A percentile compares a stretch with the other conserved stretches of the same genome.
Conservation (phyloP, 2,888 invertebrate species). For the Branchinecta sandiegonensis region DNA sequence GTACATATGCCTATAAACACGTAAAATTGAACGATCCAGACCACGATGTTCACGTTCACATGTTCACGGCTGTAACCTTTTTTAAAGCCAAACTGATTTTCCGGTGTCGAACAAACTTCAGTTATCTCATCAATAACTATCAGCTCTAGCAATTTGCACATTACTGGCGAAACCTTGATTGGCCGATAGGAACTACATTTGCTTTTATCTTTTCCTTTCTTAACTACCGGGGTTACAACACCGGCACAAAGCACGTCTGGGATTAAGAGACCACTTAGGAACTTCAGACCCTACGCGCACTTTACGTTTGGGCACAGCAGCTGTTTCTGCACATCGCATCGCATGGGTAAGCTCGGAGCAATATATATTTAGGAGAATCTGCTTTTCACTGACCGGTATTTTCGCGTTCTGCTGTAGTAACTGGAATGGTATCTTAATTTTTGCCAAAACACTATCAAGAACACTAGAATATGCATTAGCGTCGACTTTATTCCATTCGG, state of each 20-base stretch:
- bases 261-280: too few species aligned
- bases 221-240: too few species aligned
- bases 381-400: not conserved
- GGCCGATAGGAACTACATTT: not conserved
- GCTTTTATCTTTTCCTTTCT: too few species aligned
- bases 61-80: constrained; percentile 3
- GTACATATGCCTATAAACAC: not conserved
- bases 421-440: constrained; percentile 14
- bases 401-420: not conserved
- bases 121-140: not conserved
- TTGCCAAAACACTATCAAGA: constrained; percentile 5
- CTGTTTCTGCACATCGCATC: not conserved
- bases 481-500: constrained; percentile 14
- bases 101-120: not conserved
- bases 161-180: not conserved
- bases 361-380: constrained; percentile 1
- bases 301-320: too few species aligned
- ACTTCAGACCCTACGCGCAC: too few species aligned
- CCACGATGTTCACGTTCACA: not conserved
- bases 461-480: not conserved
- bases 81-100: constrained; percentile 1
- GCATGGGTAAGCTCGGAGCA: constrained; percentile 7
- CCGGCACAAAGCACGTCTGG: too few species aligned
- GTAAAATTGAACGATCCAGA: not conserved
- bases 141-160: not conserved